Base-by-base conservation (phyloP, 2,113 vertebrate species). In the Datnioides undecimradiatus region DNA sequence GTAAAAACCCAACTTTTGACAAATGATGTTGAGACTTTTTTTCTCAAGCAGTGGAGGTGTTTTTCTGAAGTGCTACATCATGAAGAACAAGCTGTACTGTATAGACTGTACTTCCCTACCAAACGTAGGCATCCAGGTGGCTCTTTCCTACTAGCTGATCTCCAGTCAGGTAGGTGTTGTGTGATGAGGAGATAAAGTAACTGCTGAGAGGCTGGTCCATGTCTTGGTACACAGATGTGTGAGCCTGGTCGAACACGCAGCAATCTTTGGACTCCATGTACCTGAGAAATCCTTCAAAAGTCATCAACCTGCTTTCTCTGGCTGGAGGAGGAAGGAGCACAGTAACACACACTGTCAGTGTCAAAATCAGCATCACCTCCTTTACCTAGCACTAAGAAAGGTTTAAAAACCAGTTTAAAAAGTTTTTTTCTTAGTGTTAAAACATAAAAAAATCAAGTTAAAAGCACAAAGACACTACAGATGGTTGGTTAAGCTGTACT, bases 101-200 rank as follows among this genome's bases (percentile, higher is more conserved):
- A 45, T 27, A 36, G 13, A n/a, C 23, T 36, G 17, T 13, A 14
- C 25, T 58, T 66, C 21, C 65, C 25, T 88, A 93, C 93, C 88
- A 75, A 23, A 88, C 45, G 46, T 93, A 94, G 34, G 90, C 91
- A 59, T 91, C 83, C 69, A 93, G 84, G 59, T 91, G 70, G 27
- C 93, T 93, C 68, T 89, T 84, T 51, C 92, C 93, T 1, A 94
- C 79, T 2, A 97, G 67, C 31, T 97, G 96, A 70, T 96, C 95
- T 52, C 95, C 91, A 63, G 93, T 77, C 91, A 97, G 90, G 90
- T 97, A 97, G 16, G 96, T 98, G 82, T 97, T 97, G 92, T 98
- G 97, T 69, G 96, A 97, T 40, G 94, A 92, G 52, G 96, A 96
- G 90, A 97, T 97, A 82, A 95, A 97, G 88, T 98, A 97, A 75